Conservation (phyloP, 92 coral and sea anemone genomes). For the Paramuricea clavata region DNA sequence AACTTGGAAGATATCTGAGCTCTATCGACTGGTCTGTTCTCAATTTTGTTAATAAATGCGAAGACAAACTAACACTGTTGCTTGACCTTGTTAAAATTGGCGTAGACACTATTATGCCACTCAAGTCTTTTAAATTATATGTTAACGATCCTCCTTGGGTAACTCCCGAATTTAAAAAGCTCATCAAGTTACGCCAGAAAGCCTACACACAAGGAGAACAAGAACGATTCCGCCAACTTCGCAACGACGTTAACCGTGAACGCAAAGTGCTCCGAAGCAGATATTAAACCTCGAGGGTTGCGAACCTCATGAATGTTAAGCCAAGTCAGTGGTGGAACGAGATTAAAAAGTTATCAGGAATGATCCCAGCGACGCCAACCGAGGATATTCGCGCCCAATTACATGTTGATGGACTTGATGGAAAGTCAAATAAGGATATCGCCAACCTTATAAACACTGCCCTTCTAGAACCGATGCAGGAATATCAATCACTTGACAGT, state of each 20-base stretch:
- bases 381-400: conserved; percentile 57
- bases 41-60: conserved; percentile 5
- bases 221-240: conserved; percentile 12
- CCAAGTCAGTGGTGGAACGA: conserved; percentile 74
- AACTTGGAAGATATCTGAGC: conserved; percentile 63
- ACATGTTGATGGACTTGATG: conserved; percentile 38
- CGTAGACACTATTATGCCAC: conserved; percentile 51
- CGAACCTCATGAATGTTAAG: conserved; percentile 61
- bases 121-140: conserved; percentile 9
- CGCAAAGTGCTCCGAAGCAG: conserved; percentile 57
- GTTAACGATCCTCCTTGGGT: conserved; percentile 56
- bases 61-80: conserved; percentile 51
- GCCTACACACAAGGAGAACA: conserved; percentile 65
- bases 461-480: too few relatives aligned
- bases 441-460: too few relatives aligned
- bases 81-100: conserved; percentile 42
- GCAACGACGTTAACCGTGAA: conserved; percentile 48
- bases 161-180: conserved; percentile 55
- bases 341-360: conserved; percentile 67
- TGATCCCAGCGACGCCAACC: conserved; percentile 61
- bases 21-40: conserved; percentile 70
- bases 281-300: conserved; percentile 57
- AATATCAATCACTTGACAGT: conserved; percentile 28
- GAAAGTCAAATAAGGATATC: conserved; percentile 3
- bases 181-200: conserved; percentile 36